These are phyloP conservation scores for Drosophila kanekoi DNA, from an alignment of 2,888 invertebrate species.

Conservation along the genomic window DNA sequence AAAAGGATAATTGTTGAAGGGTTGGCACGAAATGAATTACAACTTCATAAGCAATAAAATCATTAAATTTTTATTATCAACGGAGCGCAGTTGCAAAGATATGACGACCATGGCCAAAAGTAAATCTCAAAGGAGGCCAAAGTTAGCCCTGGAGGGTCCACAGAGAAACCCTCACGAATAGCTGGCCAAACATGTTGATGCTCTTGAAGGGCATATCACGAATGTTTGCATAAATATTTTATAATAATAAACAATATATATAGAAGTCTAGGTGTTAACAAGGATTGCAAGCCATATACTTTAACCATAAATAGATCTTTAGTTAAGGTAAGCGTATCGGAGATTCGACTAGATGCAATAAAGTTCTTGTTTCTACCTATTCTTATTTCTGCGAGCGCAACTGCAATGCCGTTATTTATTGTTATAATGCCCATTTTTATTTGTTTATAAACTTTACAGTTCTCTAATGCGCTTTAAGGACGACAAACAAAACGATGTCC, in stretches of 20 bases:
- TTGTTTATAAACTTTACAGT: conserved; percentile 51
- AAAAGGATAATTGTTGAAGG: conserved; percentile 76
- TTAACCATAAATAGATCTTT: too few species aligned
- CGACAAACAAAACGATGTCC: conserved; percentile 53
- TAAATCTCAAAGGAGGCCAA: conserved; percentile 46
- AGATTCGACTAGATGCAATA: background rate
- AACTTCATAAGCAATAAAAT: conserved; percentile 79
- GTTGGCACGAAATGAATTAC: conserved; percentile 74
- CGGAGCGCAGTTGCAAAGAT: conserved; percentile 32
- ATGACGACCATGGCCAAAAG: background rate
- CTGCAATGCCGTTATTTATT: conserved; percentile 50
- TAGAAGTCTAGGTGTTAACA: too few species aligned
- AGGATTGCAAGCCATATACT: too few species aligned
- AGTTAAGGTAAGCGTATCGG: conserved; percentile 1
- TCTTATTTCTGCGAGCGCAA: conserved; percentile 4
- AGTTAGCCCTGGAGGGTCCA: background rate
- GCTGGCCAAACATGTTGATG: background rate
- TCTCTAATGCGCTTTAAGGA: conserved; percentile 48
- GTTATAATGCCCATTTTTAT: conserved; percentile 50
- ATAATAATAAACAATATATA: background rate
- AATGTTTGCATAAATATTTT: background rate
- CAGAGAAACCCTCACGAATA: conserved; percentile 2
- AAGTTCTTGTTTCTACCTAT: background rate
- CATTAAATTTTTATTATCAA: conserved; percentile 76
- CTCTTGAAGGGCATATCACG: background rate